Conservation (phyloP, 2,888 invertebrate species). For the Muscina levida region DNA sequence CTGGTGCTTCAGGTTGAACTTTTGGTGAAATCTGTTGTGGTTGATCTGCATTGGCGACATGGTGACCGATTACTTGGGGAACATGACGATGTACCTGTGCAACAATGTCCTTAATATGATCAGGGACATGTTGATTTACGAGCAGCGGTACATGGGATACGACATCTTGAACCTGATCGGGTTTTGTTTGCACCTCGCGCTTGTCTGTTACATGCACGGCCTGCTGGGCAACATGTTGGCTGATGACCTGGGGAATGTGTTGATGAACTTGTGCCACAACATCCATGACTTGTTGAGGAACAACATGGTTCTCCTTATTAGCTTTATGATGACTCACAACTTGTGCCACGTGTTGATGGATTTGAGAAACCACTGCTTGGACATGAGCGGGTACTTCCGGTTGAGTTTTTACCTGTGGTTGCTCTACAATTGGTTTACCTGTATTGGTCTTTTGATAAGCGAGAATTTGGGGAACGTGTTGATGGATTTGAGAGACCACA, state of each 20-base stretch:
- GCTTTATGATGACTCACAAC: conserved; percentile 35
- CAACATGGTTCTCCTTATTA: not conserved
- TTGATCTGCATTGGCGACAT: conserved; percentile 1
- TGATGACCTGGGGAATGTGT: conserved; percentile 40
- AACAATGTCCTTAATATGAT: conserved; percentile 61
- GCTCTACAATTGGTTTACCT: conserved; percentile 1
- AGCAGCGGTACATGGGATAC: conserved; percentile 58
- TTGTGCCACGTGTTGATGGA: conserved; percentile 54
- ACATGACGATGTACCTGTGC: conserved; percentile 51
- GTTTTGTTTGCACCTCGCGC: not conserved
- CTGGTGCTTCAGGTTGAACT: conserved; percentile 4
- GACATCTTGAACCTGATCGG: conserved; percentile 53
- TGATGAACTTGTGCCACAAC: conserved; percentile 34
- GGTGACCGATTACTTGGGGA: conserved; percentile 45
- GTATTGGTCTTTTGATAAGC: not conserved
- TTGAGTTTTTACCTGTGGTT: not conserved
- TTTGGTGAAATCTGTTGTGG: not conserved
- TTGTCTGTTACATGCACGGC: not conserved
- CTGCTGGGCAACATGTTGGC: conserved; percentile 10
- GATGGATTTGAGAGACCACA: conserved; percentile 24
- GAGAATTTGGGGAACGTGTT: conserved; percentile 48
- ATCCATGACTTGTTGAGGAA: conserved; percentile 15
- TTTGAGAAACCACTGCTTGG: conserved; percentile 60
- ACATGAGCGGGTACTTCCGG: not conserved
- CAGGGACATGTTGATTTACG: conserved; percentile 21